A percentile compares a stretch with the other conserved stretches of the same genome.
Conservation (phyloP, 2,888 invertebrate genomes). For the Syrphus vitripennis region DNA sequence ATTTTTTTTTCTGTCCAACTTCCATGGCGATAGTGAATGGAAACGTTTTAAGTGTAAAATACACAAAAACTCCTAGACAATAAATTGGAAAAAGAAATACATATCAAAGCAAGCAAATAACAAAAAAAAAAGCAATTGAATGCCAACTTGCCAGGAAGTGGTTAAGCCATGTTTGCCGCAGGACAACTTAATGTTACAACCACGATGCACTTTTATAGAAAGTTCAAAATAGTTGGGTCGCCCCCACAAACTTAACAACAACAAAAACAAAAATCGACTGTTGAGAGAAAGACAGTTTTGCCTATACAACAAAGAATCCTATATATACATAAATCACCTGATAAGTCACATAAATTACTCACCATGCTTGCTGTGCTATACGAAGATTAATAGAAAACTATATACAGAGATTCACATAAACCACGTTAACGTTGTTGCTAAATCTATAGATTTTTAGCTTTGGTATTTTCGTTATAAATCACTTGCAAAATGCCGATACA, state of each 20-base stretch:
- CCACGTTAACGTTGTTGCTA: too few relatives aligned
- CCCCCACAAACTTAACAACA: not conserved
- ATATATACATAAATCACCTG: conserved; percentile 59
- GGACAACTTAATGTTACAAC: conserved; percentile 24
- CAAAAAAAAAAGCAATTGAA: conserved; percentile 29
- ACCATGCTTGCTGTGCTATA: conserved; percentile 37
- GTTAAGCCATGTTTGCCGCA: not conserved
- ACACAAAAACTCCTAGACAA: conserved; percentile 29
- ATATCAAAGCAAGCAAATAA: conserved; percentile 12
- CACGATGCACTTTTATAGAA: conserved; percentile 40
- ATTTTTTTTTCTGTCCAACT: not conserved
- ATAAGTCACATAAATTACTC: conserved; percentile 68
- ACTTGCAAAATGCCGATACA: not conserved
- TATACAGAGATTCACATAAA: not conserved
- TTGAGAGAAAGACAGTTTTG: not conserved
- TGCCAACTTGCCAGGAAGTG: conserved; percentile 40
- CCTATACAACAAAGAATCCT: conserved; percentile 6
- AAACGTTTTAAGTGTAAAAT: conserved; percentile 15
- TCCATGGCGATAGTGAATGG: not conserved
- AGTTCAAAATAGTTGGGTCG: not conserved
- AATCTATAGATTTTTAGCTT: not conserved
- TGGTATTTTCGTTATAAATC: too few relatives aligned
- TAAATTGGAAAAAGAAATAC: conserved; percentile 48
- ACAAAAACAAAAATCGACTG: not conserved
- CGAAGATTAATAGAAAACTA: conserved; percentile 65